Evolutionary conservation across 2,797 vertebrate species (phyloP), one percentile per base, ranked within the genome.

Genomic region (Knipowitschia caucasica): DNA sequence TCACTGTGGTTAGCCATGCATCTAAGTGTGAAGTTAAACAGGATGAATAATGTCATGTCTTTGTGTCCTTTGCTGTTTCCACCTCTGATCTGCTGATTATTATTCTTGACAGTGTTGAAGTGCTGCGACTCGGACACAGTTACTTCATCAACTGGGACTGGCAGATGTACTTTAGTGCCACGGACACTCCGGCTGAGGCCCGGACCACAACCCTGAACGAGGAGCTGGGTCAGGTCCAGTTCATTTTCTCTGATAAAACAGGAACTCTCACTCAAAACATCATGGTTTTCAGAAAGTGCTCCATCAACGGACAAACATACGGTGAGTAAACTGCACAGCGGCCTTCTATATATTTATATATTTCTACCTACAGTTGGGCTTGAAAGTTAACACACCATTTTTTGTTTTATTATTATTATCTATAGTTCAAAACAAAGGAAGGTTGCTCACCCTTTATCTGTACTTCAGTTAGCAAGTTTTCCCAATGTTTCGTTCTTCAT

Each of bases 91-190:
- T n/a, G n/a, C n/a, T n/a, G n/a, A n/a, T n/a, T n/a, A n/a, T n/a
- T n/a, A 34, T 62, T 25, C 50, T 7, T 73, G n/a, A n/a, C 75
- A 96, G 94, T 2, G 93, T 96, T 83, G 95, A 96, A 78, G 91
- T 97, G 50, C 92, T 96, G 69, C 88, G 95, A 0, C 88, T 97
- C 0, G 92, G 93, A 27, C 93, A 96, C 80, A 97, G 95, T 84
- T 95, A 93, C 81, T 97, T 95, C 75, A 97, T 97, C 69, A 95
- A 96, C 88, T 97, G 95, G 94, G 95, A 97, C 84, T 83, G 71
- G 74, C 92, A 89, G 78, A 96, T 97, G 94, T 95, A 90, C 82
- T 89, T 88, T 49, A 69, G 52, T 27, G 83, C 73, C 53, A 78
- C 82, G 10, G 78, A 83, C 54, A 94, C 91, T 0, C 80, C 93